Percentiles rank a stretch among this genome's conserved stretches.
phyloP scores from a whole-genome alignment of 1,140 invertebrate species.

The Apis cerana region DNA sequence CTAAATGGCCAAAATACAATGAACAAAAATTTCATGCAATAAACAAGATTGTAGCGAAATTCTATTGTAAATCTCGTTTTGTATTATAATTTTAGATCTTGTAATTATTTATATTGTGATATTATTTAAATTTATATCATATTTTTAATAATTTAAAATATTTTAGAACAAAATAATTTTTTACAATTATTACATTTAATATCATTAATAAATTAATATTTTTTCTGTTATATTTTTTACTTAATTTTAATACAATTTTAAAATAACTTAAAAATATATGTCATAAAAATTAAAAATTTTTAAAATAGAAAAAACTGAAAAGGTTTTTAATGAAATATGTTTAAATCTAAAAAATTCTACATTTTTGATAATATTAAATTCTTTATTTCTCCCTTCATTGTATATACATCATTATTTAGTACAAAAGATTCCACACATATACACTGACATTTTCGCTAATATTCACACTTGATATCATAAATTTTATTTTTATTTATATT shows the following conservation, averaged over 20 bases:
- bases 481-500: slow-evolving; percentile 9
- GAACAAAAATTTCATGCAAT: no score
- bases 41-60: no score
- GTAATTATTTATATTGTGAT: background rate
- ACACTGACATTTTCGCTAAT: background rate
- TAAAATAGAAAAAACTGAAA: background rate
- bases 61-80: no score
- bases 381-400: slow-evolving; percentile 62
- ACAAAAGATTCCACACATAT: slow-evolving; percentile 61
- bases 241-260: no score
- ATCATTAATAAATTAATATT: background rate
- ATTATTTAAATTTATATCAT: background rate
- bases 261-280: background rate
- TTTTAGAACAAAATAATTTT: background rate
- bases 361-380: slow-evolving; percentile 64
- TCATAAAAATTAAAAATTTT: background rate
- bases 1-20: no score
- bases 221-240: background rate
- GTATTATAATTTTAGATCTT: no score
- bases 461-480: slow-evolving; percentile 15
- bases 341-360: background rate
- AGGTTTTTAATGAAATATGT: background rate
- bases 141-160: background rate
- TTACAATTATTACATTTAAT: background rate
- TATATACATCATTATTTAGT: slow-evolving; percentile 67